Percentiles rank a stretch among this genome's conserved stretches.
Conservation (phyloP, 2,113 vertebrate species). For the Oreochromis niloticus region DNA sequence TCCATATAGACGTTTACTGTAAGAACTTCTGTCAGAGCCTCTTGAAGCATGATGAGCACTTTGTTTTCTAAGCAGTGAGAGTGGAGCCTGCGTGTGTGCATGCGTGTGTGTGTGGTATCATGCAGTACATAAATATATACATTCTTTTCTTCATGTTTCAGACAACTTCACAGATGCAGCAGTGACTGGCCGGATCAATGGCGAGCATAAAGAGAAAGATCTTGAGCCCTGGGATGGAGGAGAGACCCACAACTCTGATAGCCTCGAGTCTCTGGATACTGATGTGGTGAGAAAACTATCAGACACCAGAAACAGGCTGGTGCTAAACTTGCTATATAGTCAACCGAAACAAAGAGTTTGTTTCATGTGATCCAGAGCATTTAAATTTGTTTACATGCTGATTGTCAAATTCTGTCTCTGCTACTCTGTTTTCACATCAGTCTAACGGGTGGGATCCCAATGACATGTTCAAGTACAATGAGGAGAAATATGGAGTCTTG, state of each 20-base stretch:
- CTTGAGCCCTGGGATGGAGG: conserved; percentile 98
- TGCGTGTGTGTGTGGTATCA: not conserved
- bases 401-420: not conserved
- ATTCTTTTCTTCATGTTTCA: conserved; percentile 54
- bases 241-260: conserved; percentile 80
- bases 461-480: conserved; percentile 99
- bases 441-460: conserved; percentile 99
- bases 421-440: conserved; percentile 55
- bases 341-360: not conserved
- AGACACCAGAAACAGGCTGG: not conserved
- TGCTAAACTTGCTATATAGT: not conserved
- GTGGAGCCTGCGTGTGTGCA: not conserved
- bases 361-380: not conserved
- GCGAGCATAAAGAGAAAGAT: conserved; percentile 96
- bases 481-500: conserved; percentile 95
- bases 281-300: conserved; percentile 78
- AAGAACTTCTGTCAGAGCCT: conserved; percentile 8
- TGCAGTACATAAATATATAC: not conserved
- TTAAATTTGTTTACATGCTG: not conserved
- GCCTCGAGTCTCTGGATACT: conserved; percentile 90
- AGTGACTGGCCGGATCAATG: conserved; percentile 89
- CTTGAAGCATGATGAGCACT: conserved; percentile 24
- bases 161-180: conserved; percentile 96
- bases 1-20: conserved; percentile 1
- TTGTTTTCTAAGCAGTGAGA: conserved; percentile 1